These are phyloP conservation scores for Chlorops oryzae DNA, from an alignment of 1,140 invertebrate species.

Conservation along the genomic window DNA sequence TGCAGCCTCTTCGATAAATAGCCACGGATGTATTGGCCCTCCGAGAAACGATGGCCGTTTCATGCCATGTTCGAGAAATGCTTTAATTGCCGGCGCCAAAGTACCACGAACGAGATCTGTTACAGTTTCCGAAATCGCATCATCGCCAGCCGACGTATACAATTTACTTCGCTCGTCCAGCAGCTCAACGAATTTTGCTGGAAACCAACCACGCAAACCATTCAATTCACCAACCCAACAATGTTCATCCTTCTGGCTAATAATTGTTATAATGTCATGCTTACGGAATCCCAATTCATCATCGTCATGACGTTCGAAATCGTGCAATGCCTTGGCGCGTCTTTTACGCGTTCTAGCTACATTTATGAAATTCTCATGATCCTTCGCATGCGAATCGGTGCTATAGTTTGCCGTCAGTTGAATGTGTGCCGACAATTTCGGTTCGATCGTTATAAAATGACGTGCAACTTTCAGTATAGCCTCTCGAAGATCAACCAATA, in stretches of 20 bases:
- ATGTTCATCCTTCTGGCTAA: conserved; percentile 97
- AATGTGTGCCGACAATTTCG: conserved; percentile 55
- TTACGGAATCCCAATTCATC: conserved; percentile 97
- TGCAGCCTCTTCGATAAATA: conserved; percentile 97
- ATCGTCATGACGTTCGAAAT: conserved; percentile 97
- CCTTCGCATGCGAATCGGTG: conserved; percentile 89
- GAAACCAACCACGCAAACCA: conserved; percentile 97
- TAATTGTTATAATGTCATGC: conserved; percentile 97
- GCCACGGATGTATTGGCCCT: conserved; percentile 94
- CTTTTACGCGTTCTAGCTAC: conserved; percentile 79
- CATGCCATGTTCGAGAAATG: conserved; percentile 94
- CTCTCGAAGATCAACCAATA: conserved; percentile 93
- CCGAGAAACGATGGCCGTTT: conserved; percentile 79
- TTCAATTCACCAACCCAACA: conserved; percentile 99
- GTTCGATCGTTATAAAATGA: conserved; percentile 46
- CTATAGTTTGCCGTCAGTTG: conserved; percentile 86
- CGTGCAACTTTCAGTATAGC: conserved; percentile 69
- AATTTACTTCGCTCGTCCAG: conserved; percentile 95
- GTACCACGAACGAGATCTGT: conserved; percentile 93
- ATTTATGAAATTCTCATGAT: conserved; percentile 91
- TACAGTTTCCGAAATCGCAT: conserved; percentile 90
- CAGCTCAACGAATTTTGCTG: conserved; percentile 95
- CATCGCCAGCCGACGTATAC: conserved; percentile 95
- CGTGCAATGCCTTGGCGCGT: conserved; percentile 77
- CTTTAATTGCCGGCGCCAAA: conserved; percentile 88